Evolutionary conservation across 1,140 invertebrate species (phyloP), one percentile per base, ranked within the genome.

Genomic region (Drosophila tropicalis): DNA sequence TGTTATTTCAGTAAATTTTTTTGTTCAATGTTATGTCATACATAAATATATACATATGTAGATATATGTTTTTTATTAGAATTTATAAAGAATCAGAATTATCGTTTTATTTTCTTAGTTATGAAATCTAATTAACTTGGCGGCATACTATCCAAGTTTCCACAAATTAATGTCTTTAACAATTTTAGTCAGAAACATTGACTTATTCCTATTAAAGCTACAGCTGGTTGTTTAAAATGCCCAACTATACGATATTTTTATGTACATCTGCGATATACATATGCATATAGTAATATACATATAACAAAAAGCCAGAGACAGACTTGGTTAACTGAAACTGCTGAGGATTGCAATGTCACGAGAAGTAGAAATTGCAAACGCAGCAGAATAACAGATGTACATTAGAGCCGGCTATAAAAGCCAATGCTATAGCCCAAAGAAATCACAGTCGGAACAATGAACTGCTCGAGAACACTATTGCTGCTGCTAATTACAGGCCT

Each of bases 291-390:
- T 36, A 51, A 22, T 70, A 62, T 51, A 66, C 63, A 66, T 51
- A 66, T 66, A 66, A 57, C 13, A n/a, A 10, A 25, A 44, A 29
- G 63, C 17, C 36, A 40, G 12, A 19, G 54, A 34, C 36, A 39
- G 51, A 39, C 62, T 82, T 78, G 66, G 58, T 54, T 67, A 76
- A 69, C 62, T 76, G 55, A 77, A 76, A 77, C 51, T 87, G 83
- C 83, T 87, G 76, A 70, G 79, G 72, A 87, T 41, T 87, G 83
- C 83, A 87, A 89, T 87, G 83, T 70, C 79, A 87, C 72, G 62
- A 66, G 66, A 87, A 87, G 19, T 22, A 19, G 19, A 51, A 22
- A 76, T 64, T 80, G 83, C 83, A 71, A 56, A 47, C 73, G 76
- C 70, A 72, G 72, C 83, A 87, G 62, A 83, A 83, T 36, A 60